These are phyloP conservation scores for Eledone cirrhosa DNA, from an alignment of 2,888 invertebrate genomes.

Conservation along the genomic window DNA sequence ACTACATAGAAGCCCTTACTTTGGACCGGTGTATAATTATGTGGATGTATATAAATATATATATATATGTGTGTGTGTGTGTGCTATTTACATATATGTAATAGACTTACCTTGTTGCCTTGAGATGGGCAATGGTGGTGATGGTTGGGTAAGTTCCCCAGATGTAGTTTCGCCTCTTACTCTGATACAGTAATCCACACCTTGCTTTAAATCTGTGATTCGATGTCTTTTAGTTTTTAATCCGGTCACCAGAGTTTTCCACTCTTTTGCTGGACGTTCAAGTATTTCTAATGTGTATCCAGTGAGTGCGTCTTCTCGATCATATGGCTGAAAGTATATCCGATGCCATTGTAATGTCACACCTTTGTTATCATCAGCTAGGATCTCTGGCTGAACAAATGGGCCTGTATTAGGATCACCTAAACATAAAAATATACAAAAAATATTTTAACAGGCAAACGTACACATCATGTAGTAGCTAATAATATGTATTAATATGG, in stretches of 20 bases:
- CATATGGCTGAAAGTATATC: conserved; percentile 47
- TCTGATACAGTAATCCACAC: conserved; percentile 94
- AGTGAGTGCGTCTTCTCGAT: conserved; percentile 9
- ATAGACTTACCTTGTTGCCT: conserved; percentile 45
- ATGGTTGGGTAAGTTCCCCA: conserved; percentile 95
- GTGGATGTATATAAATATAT: too few relatives aligned
- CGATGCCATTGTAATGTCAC: conserved; percentile 55
- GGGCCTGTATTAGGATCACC: conserved; percentile 34
- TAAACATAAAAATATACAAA: background rate
- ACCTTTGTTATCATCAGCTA: conserved; percentile 50
- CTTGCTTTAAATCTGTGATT: conserved; percentile 77
- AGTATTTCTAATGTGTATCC: conserved; percentile 46
- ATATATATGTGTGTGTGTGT: too few relatives aligned
- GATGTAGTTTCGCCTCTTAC: conserved; percentile 86
- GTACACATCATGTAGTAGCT: background rate
- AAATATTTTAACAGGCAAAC: background rate
- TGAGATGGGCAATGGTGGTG: conserved; percentile 74
- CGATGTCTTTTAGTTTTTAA: conserved; percentile 48
- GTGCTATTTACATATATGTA: too few relatives aligned
- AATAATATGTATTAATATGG: background rate
- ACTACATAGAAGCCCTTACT: too few relatives aligned
- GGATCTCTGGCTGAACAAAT: conserved; percentile 51
- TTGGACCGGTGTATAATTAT: too few relatives aligned
- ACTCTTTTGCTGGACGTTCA: conserved; percentile 41
- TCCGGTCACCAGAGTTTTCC: conserved; percentile 51